Conservation (phyloP, 2,113 vertebrate species). For the Struthidea cinerea region DNA sequence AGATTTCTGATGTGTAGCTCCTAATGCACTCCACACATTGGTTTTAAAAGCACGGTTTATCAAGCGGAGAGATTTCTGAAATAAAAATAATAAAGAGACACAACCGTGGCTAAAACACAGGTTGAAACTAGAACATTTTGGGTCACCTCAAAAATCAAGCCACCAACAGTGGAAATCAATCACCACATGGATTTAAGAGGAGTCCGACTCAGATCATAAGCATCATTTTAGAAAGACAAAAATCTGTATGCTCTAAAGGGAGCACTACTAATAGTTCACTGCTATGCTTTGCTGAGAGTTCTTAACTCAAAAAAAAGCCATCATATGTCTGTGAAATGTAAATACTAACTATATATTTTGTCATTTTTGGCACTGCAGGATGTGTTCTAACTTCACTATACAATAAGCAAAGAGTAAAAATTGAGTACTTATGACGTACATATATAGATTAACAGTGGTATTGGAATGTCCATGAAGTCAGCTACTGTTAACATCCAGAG, state of each 20-base stretch:
- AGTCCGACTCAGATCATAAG: not conserved
- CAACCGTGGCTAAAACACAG: not conserved
- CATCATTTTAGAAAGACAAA: not conserved
- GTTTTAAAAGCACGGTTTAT: conserved; percentile 37
- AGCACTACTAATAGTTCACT: not conserved
- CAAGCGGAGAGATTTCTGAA: conserved; percentile 65
- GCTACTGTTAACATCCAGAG: not conserved
- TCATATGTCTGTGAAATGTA: not conserved
- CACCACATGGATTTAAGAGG: not conserved
- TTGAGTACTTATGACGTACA: not conserved
- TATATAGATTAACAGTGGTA: not conserved
- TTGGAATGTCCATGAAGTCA: not conserved
- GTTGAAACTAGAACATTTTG: not conserved
- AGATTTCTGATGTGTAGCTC: not conserved
- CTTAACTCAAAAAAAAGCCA: not conserved
- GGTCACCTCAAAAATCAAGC: not conserved
- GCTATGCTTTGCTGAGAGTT: not conserved
- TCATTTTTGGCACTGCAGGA: not conserved
- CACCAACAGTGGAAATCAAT: not conserved
- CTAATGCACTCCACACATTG: conserved; percentile 1
- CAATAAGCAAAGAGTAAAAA: not conserved
- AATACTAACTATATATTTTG: not conserved
- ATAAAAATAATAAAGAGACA: not conserved
- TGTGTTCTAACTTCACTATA: not conserved
- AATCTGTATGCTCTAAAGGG: not conserved